Percentiles rank a stretch among this genome's conserved stretches.
phyloP scores from a whole-genome alignment of 2,888 invertebrate genomes.

The Mimachlamys varia region DNA sequence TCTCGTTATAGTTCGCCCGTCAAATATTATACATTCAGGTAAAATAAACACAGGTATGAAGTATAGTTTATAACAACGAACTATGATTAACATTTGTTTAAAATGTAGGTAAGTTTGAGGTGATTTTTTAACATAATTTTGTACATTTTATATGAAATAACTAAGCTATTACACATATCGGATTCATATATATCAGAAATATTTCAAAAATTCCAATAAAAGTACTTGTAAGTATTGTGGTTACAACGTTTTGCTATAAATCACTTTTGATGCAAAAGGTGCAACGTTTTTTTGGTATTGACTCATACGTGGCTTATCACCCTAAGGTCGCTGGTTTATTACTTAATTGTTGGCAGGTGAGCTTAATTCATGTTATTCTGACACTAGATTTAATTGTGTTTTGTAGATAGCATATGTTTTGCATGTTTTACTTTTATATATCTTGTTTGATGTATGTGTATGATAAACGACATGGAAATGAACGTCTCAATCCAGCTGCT shows the following conservation, averaged over 20 bases:
- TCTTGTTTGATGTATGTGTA: conserved; percentile 14
- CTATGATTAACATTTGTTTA: neutral
- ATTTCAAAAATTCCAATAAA: conserved; percentile 3
- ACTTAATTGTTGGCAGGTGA: conserved; percentile 27
- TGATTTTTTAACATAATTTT: too few relatives aligned
- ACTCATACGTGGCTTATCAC: neutral
- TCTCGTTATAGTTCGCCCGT: neutral
- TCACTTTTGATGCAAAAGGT: neutral
- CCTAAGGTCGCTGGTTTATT: neutral
- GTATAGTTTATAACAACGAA: neutral
- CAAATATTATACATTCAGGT: neutral
- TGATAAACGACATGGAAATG: neutral
- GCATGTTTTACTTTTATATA: neutral
- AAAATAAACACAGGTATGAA: neutral
- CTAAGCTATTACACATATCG: too few relatives aligned
- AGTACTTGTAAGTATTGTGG: neutral
- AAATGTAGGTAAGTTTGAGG: neutral
- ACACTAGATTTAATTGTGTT: neutral
- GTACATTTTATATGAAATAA: too few relatives aligned
- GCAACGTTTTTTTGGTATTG: neutral
- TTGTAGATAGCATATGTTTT: conserved; percentile 24
- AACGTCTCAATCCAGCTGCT: neutral
- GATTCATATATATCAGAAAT: neutral
- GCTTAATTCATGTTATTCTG: neutral
- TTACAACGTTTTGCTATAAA: neutral